Evolutionary conservation across 2,888 invertebrate genomes (phyloP).

Genomic region (Zaprionus obscuricornis): DNA sequence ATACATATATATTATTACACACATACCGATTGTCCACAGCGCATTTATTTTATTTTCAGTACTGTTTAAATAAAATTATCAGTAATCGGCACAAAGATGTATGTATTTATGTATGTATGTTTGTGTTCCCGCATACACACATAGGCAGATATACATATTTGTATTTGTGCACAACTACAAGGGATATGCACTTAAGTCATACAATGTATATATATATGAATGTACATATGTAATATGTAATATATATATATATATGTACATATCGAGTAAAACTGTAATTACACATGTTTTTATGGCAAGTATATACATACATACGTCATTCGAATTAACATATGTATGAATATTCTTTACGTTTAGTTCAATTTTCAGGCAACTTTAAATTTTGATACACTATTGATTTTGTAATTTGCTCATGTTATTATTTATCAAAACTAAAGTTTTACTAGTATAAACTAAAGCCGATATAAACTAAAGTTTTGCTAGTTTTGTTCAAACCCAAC

Average conservation of each 20-base stretch:
- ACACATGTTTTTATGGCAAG: background rate
- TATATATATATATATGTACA: background rate
- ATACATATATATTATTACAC: background rate
- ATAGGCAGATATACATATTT: too few relatives aligned
- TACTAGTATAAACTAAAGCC: background rate
- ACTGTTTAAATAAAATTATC: slow-evolving; percentile 3
- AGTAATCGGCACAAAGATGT: too few relatives aligned
- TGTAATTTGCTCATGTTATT: slow-evolving; percentile 10
- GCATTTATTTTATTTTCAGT: slow-evolving; percentile 14
- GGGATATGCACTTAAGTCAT: background rate
- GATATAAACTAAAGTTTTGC: too few relatives aligned
- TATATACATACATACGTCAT: slow-evolving; percentile 4
- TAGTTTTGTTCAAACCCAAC: too few relatives aligned
- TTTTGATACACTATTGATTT: slow-evolving; percentile 51
- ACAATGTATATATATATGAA: slow-evolving; percentile 2
- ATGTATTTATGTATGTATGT: slow-evolving; percentile 1
- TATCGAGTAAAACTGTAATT: too few relatives aligned
- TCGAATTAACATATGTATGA: too few relatives aligned
- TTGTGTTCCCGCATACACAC: too few relatives aligned
- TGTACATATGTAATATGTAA: slow-evolving; percentile 2
- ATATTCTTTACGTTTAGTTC: background rate
- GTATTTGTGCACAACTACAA: background rate
- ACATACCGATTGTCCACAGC: background rate
- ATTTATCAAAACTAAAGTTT: background rate
- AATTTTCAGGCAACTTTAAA: slow-evolving; percentile 20